These are phyloP conservation scores for Pantherophis alleghaniensis DNA, from an alignment of 2,797 vertebrate genomes.

Conservation along the genomic window DNA sequence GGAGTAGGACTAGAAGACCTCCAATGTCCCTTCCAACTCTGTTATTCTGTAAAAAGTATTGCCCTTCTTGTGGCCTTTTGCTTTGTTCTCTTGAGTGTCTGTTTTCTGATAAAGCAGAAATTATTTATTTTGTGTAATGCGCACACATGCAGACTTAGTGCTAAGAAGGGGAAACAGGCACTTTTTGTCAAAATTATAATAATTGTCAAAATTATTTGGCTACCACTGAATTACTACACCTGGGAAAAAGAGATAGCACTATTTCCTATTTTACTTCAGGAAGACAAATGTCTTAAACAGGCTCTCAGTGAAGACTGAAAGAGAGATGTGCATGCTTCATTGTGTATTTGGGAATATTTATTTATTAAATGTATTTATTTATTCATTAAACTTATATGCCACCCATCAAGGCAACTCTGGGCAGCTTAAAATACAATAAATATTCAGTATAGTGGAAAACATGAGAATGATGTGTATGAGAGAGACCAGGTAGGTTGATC, in stretches of 20 bases:
- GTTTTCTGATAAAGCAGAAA: not conserved
- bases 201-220: not conserved
- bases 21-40: too few relatives aligned
- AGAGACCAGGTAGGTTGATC: not conserved
- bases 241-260: not conserved
- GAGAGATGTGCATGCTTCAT: not conserved
- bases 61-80: too few relatives aligned
- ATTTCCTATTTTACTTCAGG: not conserved
- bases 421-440: too few relatives aligned
- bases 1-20: too few relatives aligned
- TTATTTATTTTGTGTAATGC: not conserved
- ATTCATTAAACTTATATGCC: too few relatives aligned
- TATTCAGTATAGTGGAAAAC: not conserved
- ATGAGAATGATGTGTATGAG: not conserved
- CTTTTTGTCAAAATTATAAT: not conserved
- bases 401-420: too few relatives aligned
- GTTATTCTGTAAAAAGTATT: too few relatives aligned
- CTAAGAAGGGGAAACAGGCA: not conserved
- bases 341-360: not conserved
- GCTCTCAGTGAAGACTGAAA: not conserved
- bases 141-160: not conserved
- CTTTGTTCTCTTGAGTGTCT: not conserved
- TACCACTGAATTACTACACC: not conserved
- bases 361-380: too few relatives aligned
- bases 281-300: not conserved